These are phyloP conservation scores for Centroberyx gerrardi DNA, from an alignment of 2,797 vertebrate species.

Conservation along the genomic window DNA sequence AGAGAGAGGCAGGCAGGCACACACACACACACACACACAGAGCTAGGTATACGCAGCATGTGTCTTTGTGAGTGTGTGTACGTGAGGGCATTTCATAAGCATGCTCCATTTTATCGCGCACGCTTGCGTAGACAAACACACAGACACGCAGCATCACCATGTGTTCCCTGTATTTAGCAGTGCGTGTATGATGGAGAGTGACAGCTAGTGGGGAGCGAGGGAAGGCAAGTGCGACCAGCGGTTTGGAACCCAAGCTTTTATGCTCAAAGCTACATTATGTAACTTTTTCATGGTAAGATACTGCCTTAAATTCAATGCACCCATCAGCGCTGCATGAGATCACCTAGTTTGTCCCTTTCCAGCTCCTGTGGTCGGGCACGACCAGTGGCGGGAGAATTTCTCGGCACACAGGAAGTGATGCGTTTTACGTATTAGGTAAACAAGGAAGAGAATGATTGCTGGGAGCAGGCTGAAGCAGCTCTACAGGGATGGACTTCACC, in stretches of 20 bases:
- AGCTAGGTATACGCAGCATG: neutral
- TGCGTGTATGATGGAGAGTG: slow-evolving; percentile 57
- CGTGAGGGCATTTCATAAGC: slow-evolving; percentile 58
- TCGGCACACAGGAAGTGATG: no score
- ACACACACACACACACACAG: neutral
- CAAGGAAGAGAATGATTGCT: no score
- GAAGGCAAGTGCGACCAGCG: slow-evolving; percentile 19
- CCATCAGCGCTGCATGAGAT: no score
- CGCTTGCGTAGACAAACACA: slow-evolving; percentile 19
- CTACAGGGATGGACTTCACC: no score
- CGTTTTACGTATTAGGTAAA: no score
- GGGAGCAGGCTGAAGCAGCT: no score
- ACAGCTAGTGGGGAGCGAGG: slow-evolving; percentile 27
- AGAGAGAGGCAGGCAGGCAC: neutral
- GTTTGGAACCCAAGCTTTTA: slow-evolving; percentile 46
- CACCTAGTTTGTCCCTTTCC: no score
- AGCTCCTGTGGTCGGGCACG: no score
- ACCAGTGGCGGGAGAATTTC: no score
- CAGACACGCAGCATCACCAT: neutral
- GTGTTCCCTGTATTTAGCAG: slow-evolving; percentile 41
- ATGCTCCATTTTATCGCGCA: neutral
- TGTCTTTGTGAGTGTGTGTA: slow-evolving; percentile 38
- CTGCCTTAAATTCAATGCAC: neutral
- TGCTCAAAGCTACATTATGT: neutral
- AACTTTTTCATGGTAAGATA: no score